A percentile compares a stretch with the other conserved stretches of the same genome.
These are phyloP conservation scores for Polydrusus pterygomalis DNA, from an alignment of 2,888 invertebrate species.

Conservation along the genomic window DNA sequence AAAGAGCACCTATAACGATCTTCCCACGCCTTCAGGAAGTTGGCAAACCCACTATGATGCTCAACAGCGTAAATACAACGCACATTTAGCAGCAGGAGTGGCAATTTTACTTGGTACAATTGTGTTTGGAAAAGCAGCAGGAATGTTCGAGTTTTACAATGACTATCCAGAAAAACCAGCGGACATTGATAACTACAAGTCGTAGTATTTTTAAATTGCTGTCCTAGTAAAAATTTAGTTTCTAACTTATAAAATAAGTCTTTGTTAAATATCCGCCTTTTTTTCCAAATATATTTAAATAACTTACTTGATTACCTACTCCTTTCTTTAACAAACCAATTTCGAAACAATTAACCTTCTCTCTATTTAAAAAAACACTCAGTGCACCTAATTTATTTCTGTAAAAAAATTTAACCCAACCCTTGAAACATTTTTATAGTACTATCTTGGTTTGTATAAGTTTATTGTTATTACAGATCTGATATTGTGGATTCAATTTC, in stretches of 20 bases:
- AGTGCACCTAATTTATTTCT: neutral
- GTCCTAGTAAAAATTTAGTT: conserved; percentile 41
- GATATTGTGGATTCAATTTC: no score
- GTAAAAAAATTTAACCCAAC: no score
- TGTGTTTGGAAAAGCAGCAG: conserved; percentile 76
- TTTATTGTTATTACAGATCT: no score
- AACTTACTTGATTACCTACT: conserved; percentile 16
- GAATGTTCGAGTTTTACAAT: conserved; percentile 79
- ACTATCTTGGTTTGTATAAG: no score
- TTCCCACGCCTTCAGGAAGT: conserved; percentile 85
- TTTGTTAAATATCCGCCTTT: conserved; percentile 32
- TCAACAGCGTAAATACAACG: conserved; percentile 81
- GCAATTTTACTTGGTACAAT: conserved; percentile 72
- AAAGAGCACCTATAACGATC: conserved; percentile 80
- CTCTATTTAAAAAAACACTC: neutral
- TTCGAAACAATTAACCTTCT: no score
- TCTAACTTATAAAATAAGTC: conserved; percentile 48
- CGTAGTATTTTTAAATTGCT: conserved; percentile 44
- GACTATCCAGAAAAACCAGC: conserved; percentile 74
- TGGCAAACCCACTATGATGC: conserved; percentile 83
- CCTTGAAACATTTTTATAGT: no score
- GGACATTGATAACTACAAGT: conserved; percentile 63
- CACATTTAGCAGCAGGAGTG: conserved; percentile 77
- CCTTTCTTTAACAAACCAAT: neutral
- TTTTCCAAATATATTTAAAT: conserved; percentile 16